These are phyloP conservation scores for Artibeus jamaicensis DNA, from an alignment of 2,797 vertebrate genomes.

Conservation along the genomic window DNA sequence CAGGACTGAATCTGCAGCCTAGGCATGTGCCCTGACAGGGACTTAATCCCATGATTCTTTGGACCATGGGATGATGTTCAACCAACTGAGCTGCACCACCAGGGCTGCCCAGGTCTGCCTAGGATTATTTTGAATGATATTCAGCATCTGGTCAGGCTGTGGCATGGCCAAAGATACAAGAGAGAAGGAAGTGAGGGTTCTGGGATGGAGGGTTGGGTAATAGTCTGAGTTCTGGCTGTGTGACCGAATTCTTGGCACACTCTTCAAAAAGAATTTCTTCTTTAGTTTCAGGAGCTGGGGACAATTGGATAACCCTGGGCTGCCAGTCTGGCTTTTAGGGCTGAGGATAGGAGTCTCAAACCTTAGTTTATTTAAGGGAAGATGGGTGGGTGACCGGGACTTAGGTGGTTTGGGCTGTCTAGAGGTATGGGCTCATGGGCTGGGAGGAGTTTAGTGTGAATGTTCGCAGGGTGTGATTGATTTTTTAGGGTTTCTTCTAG, in stretches of 20 bases:
- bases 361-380: background rate
- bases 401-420: background rate
- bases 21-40: background rate
- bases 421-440: background rate
- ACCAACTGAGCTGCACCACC: background rate
- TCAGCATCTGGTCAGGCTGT: background rate
- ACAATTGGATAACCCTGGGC: background rate
- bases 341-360: background rate
- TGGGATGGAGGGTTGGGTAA: background rate
- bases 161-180: background rate
- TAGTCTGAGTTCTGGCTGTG: background rate
- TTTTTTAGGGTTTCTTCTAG: background rate
- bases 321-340: background rate
- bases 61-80: background rate
- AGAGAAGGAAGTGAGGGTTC: background rate
- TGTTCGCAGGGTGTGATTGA: background rate
- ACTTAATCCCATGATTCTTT: background rate
- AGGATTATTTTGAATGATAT: background rate
- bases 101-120: background rate
- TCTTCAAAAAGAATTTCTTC: background rate
- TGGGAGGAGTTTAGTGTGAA: background rate
- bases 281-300: background rate
- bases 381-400: background rate
- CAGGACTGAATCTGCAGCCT: background rate
- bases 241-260: background rate